Percentiles rank a stretch among this genome's conserved stretches.
Conservation (phyloP, 2,888 invertebrate species). For the Odontomyia ornata region DNA sequence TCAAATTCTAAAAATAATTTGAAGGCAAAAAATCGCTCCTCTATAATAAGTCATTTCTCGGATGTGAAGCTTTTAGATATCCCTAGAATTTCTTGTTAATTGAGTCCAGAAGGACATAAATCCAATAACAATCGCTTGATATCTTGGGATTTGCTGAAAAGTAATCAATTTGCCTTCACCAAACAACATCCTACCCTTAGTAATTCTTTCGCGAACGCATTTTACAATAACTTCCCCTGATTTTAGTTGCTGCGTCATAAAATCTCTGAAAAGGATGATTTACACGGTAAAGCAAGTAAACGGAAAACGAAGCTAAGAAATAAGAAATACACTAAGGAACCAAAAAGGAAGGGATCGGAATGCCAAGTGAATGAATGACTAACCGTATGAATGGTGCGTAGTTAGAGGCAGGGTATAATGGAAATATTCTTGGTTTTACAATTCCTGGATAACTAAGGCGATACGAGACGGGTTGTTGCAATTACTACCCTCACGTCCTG, state of each 20-base stretch:
- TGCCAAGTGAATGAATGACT: constrained; percentile 30
- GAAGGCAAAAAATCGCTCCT: no score
- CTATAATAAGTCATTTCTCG: no score
- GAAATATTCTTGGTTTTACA: constrained; percentile 24
- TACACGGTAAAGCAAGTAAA: not conserved
- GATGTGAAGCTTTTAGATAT: no score
- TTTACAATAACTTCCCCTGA: not conserved
- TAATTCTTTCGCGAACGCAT: not conserved
- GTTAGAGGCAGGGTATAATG: constrained; percentile 27
- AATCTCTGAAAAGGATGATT: constrained; percentile 21
- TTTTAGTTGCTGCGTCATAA: constrained; percentile 18
- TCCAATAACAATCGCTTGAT: no score
- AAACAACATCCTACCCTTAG: not conserved
- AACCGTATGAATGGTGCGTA: constrained; percentile 3
- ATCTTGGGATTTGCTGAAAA: no score
- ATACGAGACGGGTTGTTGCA: not conserved
- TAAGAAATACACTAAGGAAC: no score
- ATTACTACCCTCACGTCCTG: not conserved
- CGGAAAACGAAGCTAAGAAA: not conserved
- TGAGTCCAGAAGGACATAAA: no score
- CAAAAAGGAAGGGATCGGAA: constrained; percentile 9
- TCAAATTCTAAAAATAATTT: no score
- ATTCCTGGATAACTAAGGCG: not conserved
- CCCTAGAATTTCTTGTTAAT: no score
- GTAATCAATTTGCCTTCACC: no score